These are phyloP conservation scores for Bovichtus variegatus DNA, from an alignment of 2,797 vertebrate genomes.

Conservation along the genomic window DNA sequence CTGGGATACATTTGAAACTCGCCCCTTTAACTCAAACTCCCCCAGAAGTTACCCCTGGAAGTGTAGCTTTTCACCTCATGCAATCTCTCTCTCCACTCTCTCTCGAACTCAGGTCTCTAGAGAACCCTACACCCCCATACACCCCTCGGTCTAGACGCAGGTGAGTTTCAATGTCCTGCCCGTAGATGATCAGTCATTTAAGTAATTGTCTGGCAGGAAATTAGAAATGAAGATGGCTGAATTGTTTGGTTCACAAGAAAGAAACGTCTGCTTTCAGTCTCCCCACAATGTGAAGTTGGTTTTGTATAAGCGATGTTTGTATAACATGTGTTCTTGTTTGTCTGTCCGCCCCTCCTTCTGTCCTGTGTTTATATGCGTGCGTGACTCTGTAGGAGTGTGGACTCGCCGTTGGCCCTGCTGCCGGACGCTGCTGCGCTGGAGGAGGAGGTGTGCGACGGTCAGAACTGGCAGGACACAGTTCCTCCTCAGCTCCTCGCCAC, in stretches of 20 bases:
- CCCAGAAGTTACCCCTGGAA: background rate
- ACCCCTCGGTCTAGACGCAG: constrained; percentile 93
- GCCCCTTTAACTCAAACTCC: background rate
- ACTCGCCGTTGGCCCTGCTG: constrained; percentile 86
- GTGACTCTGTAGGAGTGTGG: constrained; percentile 85
- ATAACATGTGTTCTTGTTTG: background rate
- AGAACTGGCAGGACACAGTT: constrained; percentile 93
- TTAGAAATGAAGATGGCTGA: background rate
- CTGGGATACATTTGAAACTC: background rate
- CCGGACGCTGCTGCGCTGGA: constrained; percentile 86
- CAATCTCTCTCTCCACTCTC: constrained; percentile 60
- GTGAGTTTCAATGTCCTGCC: constrained; percentile 77
- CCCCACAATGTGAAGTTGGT: background rate
- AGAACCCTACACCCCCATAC: constrained; percentile 95
- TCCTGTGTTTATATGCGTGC: background rate
- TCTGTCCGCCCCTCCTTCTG: background rate
- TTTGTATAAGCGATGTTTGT: background rate
- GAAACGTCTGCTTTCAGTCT: background rate
- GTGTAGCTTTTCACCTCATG: constrained; percentile 40
- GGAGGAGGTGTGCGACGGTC: constrained; percentile 88
- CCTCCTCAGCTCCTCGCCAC: constrained; percentile 84
- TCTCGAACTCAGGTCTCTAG: constrained; percentile 89
- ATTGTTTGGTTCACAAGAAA: background rate
- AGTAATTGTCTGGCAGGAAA: background rate
- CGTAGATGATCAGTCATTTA: background rate